Base-by-base conservation (phyloP, 1,140 invertebrate species). In the Drosophila carrolli region DNA sequence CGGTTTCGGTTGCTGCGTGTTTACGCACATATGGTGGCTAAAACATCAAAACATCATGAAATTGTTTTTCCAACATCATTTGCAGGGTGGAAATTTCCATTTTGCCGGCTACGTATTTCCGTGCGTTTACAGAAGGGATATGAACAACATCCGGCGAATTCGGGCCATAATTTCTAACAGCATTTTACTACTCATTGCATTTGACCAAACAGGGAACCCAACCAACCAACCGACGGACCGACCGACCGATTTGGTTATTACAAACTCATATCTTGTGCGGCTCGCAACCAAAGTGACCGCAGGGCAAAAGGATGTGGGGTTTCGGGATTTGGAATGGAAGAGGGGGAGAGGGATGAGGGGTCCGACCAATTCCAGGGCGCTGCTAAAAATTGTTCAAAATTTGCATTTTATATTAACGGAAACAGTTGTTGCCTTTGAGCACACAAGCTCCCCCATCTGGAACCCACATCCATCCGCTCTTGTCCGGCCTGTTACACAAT, bases 391-490 rank as follows among this genome's bases (percentile, higher is more conserved):
- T 75, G 76, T 81, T 66, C 65, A 68, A 89, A 88, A 89, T 89
- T 89, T 89, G 84, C 84, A 89, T 89, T 89, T 89, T 89, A 89
- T 89, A 89, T 89, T 89, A 89, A 89, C 84, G 85, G 84, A 89
- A 89, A 89, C 84, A 89, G 84, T 89, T 89, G 84, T 89, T 89
- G 84, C 84, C 85, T 89, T 81, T 84, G 80, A 84, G 81, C 84
- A 78, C 68, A 78, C 82, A 86, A 58, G 57, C 56, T 32, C 44
- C 14, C 55, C 43, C 19, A 27, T 13, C 16, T 41, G 51, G 56
- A 72, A 70, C 32, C 50, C 50, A 37, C 58, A 71, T 55, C 47
- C 57, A 61, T 27, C 37, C 62, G 41, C 58, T 63, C 58, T 46
- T 50, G 70, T 75, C 71, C 71, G 70, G 72, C 60, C 71, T 75